Base-by-base conservation (phyloP, 1,140 invertebrate genomes). In the Plectrocnemia conspersa region DNA sequence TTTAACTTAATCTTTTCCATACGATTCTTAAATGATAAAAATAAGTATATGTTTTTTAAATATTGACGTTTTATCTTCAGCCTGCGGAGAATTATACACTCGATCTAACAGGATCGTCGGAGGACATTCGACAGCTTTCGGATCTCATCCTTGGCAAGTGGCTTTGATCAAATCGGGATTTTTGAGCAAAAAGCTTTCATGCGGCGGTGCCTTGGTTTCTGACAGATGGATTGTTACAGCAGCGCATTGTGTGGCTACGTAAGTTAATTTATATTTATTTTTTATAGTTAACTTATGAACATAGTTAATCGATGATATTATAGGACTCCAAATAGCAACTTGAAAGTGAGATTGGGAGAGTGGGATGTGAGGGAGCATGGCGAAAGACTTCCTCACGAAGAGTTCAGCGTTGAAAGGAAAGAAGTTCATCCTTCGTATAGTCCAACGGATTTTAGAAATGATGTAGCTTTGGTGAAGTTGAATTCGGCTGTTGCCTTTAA, bases 81-180 rank as follows among this genome's bases (percentile, higher is more conserved):
- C 87, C 73, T 93, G 91, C 65, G 91, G 91, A 1, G 88, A 92
- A 69, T 77, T 91, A 18, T 91, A 86, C 63, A 86, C 88, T 0
- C 77, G 91, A 41, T 89, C 86, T 29, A 92, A 93, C 66, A 79
- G 91, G 60, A 94, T 96, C 56, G 91, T 96, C 1, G 92, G 92
- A n/a, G 91, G 91, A 1, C 87, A 92, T 62, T 86, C 88, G 33
- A 86, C 90, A 0, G 85, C 83, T 52, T 94, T 93, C 66, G 92
- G 89, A 3, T 88, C 88, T 29, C 91, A 94, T 77, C 92, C 92
- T n/a, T 96, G 91, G 91, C 91, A 94, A 78, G 92, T 89, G 16
- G 92, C 92, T 5, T 82, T 96, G 21, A 91, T 95, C 50, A 96
- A 95, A 69, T 88, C 89, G 22, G 88, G 88, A 24, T 94, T 94